Base-by-base conservation (phyloP, 2,113 vertebrate genomes). In the Oncorhynchus nerka region DNA sequence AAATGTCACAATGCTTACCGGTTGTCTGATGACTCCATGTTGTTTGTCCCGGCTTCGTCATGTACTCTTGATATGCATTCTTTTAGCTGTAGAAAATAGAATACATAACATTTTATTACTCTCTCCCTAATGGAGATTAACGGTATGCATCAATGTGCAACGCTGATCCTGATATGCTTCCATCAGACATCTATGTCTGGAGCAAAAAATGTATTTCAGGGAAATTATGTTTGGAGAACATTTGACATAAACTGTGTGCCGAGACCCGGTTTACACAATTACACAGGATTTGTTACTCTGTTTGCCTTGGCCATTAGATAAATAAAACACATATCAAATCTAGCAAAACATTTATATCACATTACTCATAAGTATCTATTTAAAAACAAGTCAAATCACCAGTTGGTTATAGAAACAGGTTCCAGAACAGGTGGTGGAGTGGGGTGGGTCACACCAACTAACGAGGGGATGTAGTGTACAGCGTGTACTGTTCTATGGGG, bases 1-100 rank as follows among this genome's bases (percentile, higher is more conserved):
- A 57, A 69, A 68, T 71, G n/a, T 59, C 32, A 3, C 49, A 61
- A 3, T 19, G 26, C 81, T 92, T 88, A 97, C 97, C 95, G 90
- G 87, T 92, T 90, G 70, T 91, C 82, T 22, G 91, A 79, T 12
- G 84, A 73, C 72, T 95, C 94, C 93, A 91, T 93, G 88, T 85
- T 85, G 62, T 91, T 92, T 49, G 76, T 71, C 86, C 68, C 87
- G 69, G 85, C 66, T 90, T 79, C 91, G 49, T 94, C 93, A 75
- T 74, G 20, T 65, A 87, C 77, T 55, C 71, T 88, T 73, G 88
- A 74, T 32, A 90, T 89, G 74, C 68, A 89, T 86, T 95, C 95
- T 88, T 91, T 89, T 49, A 94, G 55, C 83, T 85, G 61, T 30
- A 93, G 9, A 84, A 69, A 92, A 81, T 0, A 78, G 22, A 7